Evolutionary conservation across 1,140 invertebrate genomes (phyloP), one percentile per base, ranked within the genome.

Genomic region (Neodiprion lecontei): DNA sequence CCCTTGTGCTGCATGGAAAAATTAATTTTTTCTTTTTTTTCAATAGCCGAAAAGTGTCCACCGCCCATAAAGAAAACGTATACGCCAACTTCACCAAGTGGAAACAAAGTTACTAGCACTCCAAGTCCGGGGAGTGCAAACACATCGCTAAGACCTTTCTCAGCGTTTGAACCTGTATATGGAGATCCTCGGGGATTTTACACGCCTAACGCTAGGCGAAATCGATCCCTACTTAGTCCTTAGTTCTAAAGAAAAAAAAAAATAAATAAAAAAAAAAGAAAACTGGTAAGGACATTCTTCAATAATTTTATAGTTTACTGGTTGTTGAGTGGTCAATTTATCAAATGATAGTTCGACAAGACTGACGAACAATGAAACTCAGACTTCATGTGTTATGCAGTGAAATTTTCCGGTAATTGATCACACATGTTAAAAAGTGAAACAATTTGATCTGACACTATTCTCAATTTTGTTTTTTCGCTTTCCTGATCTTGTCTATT

Each of bases 41-140:
- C 84, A 79, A 47, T 11, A 87, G 87, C 81, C 74, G 86, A 88
- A n/a, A 87, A 85, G 76, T 86, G 84, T 80, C 81, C 85, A 76
- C 82, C 86, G 0, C 81, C 83, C 23, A 69, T 86, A 12, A 87
- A 82, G 75, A 87, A 83, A 65, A 49, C 81, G 9, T 49, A 82
- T 67, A 75, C 76, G 0, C 73, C 81, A 4, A 77, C 80, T 76
- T 78, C 40, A 11, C 28, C 70, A 17, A 49, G 21, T 71, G 3
- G 11, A 14, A 50, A 50, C 48, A 71, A 40, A 49, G 14, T 40
- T 0, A 84, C 74, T 67, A 73, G 81, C 17, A 83, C 81, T 70
- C 82, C 79, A 68, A 81, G 84, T 9, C 81, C 11, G 4, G 53
- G 79, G 66, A 79, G 65, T 73, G 77, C 79, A 40, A 76, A 75